phyloP scores from a whole-genome alignment of 2,113 vertebrate species.

The Misgurnus anguillicaudatus region DNA sequence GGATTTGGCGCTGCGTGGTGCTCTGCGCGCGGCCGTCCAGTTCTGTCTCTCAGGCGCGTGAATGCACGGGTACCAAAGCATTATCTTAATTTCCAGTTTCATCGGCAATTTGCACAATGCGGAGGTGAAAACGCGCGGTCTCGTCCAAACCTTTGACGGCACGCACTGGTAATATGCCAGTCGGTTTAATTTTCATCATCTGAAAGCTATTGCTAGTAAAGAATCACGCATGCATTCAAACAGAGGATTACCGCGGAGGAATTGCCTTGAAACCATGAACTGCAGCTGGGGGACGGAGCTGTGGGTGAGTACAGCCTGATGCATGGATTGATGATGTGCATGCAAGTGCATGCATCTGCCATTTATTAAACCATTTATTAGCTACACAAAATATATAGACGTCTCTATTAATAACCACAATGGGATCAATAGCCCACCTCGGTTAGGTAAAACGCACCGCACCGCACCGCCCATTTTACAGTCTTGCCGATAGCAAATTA shows the following conservation, averaged over 20 bases:
- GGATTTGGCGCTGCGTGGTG: not conserved
- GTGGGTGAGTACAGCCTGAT: slow-evolving; percentile 67
- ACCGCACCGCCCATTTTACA: slow-evolving; percentile 46
- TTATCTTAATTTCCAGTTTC: slow-evolving; percentile 43
- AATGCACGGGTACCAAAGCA: slow-evolving; percentile 19
- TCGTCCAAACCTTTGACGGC: slow-evolving; percentile 42
- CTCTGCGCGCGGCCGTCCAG: slow-evolving; percentile 42
- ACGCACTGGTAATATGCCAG: slow-evolving; percentile 17
- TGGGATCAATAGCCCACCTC: slow-evolving; percentile 17
- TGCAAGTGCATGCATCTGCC: slow-evolving; percentile 3
- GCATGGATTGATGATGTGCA: not conserved
- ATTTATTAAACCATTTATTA: not conserved
- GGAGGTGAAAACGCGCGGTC: slow-evolving; percentile 50
- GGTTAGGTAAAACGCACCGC: slow-evolving; percentile 7
- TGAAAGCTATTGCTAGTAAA: not conserved
- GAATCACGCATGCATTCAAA: slow-evolving; percentile 56
- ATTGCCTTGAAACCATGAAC: slow-evolving; percentile 64
- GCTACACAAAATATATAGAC: not conserved
- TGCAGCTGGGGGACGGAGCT: slow-evolving; percentile 77
- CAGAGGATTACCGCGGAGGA: slow-evolving; percentile 60
- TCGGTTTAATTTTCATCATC: not conserved
- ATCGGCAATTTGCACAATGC: slow-evolving; percentile 51
- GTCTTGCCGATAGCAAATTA: not conserved
- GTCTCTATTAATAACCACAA: slow-evolving; percentile 22
- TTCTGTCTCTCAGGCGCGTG: slow-evolving; percentile 42